These are phyloP conservation scores for Cettia cetti DNA, from an alignment of 2,113 vertebrate species.

Conservation along the genomic window DNA sequence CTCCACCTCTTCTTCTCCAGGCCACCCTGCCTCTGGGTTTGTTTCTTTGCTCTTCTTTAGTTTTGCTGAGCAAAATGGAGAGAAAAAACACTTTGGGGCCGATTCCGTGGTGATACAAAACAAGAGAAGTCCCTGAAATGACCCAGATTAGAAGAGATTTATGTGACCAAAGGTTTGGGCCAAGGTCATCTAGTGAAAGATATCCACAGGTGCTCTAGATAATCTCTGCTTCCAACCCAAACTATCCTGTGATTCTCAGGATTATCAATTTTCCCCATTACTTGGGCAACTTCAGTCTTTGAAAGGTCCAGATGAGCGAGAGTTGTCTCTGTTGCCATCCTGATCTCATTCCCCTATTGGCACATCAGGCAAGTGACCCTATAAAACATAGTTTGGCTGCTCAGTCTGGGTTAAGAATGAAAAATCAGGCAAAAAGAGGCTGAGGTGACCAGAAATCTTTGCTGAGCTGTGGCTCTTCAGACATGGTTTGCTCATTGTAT, in stretches of 20 bases:
- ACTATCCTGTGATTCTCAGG: neutral
- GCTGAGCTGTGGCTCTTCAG: neutral
- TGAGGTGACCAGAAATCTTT: neutral
- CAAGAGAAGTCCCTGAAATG: accelerated
- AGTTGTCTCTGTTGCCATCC: neutral
- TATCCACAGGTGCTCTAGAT: neutral
- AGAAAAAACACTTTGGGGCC: accelerated
- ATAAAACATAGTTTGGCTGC: neutral
- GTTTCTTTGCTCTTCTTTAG: neutral
- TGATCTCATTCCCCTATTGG: neutral
- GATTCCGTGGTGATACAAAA: accelerated
- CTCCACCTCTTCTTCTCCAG: neutral
- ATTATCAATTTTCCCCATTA: neutral
- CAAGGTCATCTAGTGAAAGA: neutral
- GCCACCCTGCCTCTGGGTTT: neutral
- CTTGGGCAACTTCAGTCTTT: neutral
- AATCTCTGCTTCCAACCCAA: neutral
- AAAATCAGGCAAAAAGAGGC: neutral
- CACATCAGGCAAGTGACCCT: neutral
- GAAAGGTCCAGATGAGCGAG: neutral
- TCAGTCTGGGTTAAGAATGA: neutral
- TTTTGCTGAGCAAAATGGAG: neutral
- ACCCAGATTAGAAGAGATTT: neutral
- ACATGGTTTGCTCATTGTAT: neutral
- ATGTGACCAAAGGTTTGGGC: neutral